phyloP scores from a whole-genome alignment of 1,140 invertebrate species.

The Drosophila lini region DNA sequence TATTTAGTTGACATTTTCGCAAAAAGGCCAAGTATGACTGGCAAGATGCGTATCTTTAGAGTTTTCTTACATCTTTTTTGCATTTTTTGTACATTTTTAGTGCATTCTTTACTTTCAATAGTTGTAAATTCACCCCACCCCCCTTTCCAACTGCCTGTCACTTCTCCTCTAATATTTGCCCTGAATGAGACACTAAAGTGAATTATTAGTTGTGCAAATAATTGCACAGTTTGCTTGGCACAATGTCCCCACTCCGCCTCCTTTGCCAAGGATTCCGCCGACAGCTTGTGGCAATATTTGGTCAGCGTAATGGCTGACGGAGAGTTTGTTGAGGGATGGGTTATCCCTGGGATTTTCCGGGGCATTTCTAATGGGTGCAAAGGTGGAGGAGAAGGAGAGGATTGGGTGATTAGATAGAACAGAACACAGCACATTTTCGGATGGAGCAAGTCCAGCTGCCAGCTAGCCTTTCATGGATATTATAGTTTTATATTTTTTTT shows the following conservation, averaged over 20 bases:
- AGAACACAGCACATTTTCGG: background rate
- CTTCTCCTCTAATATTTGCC: slow-evolving; percentile 59
- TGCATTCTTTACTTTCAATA: slow-evolving; percentile 18
- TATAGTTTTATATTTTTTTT: background rate
- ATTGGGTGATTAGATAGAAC: slow-evolving; percentile 9
- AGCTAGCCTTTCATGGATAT: background rate
- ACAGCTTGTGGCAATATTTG: slow-evolving; percentile 73
- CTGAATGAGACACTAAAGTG: slow-evolving; percentile 76
- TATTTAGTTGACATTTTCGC: slow-evolving; percentile 50
- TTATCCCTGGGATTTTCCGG: background rate
- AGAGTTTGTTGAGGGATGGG: background rate
- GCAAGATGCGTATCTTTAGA: slow-evolving; percentile 8
- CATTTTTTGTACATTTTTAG: background rate
- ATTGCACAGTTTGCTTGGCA: slow-evolving; percentile 69
- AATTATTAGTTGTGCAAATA: slow-evolving; percentile 82
- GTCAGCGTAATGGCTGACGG: slow-evolving; percentile 36
- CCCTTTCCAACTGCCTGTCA: background rate
- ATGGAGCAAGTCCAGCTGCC: background rate
- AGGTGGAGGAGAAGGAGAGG: background rate
- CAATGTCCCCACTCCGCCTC: background rate
- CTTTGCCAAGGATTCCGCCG: slow-evolving; percentile 17
- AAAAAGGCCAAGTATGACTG: slow-evolving; percentile 23
- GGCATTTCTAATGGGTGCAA: background rate
- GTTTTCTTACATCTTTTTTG: background rate
- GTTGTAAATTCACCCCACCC: too few species aligned